Base-by-base conservation (phyloP, 2,888 invertebrate genomes). In the Nasonovia ribisnigri region DNA sequence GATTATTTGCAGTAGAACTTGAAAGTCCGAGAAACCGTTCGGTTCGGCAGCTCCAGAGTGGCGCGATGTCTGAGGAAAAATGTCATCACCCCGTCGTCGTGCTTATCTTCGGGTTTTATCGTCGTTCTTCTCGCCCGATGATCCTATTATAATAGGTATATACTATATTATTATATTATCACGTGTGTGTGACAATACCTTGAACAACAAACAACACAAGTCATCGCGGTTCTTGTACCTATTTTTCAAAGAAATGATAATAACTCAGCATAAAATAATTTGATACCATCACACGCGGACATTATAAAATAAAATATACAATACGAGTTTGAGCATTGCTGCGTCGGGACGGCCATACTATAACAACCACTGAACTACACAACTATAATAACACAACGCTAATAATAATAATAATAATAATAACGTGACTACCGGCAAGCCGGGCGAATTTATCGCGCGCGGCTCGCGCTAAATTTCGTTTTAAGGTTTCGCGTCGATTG, bases 401-500 rank as follows among this genome's bases (percentile, higher is more conserved):
- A 51, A 51, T 51, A 51, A 51, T 51, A 51, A 48, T 51, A 51
- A 51, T 51, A 51, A 51, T 51, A 67, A 77, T 77, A 77, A 77
- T 77, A 77, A 36, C 77, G 77, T 77, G 77, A 77, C 77, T 60
- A 60, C 57, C 57, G 54, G 29, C 42, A 46, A 36, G 46, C 24
- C 42, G 29, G 43, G 60, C 90, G 90, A 67, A 90, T 90, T 90
- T 90, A 90, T 90, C 67, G 90, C n/a, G 36, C 24, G 48, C 90
- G 90, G 67, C 90, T 36, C 46, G n/a, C 67, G 67, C 67, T 11
- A 90, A 48, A 48, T 90, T 90, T 90, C 67, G 90, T 90, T 90
- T 77, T 90, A 90, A 90, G 67, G 67, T 90, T 90, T 90, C n/a
- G 46, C 67, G 90, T 90, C 90, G 90, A 90, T 90, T 90, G 90